phyloP scores from a whole-genome alignment of 1,140 invertebrate genomes.

The Gonioctena quinquepunctata region DNA sequence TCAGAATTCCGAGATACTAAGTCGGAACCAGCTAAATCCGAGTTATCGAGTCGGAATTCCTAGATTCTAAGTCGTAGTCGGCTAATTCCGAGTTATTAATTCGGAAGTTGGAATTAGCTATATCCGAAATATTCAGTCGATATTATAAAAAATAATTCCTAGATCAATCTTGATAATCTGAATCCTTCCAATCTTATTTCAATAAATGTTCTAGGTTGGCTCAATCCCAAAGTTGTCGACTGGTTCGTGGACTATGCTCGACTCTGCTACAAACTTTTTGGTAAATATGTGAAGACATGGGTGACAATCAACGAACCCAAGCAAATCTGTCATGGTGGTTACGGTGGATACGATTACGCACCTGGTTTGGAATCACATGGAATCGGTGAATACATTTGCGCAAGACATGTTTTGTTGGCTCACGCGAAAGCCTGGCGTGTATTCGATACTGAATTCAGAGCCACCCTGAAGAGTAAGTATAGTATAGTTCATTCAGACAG shows the following conservation, averaged over 20 bases:
- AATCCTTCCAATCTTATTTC: too few relatives aligned
- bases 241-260: conserved; percentile 50
- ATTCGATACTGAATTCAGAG: conserved; percentile 58
- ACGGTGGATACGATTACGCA: conserved; percentile 20
- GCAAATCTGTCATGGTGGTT: conserved; percentile 13
- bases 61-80: too few relatives aligned
- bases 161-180: too few relatives aligned
- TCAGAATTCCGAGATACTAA: too few relatives aligned
- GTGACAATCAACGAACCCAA: conserved; percentile 52
- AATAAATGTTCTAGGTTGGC: conserved; percentile 36
- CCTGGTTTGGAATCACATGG: conserved; percentile 45
- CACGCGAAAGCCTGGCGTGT: conserved; percentile 63
- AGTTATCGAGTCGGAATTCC: too few relatives aligned
- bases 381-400: conserved; percentile 62
- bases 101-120: too few relatives aligned
- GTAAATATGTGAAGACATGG: conserved; percentile 24
- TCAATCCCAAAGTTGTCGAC: conserved; percentile 38
- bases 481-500: too few relatives aligned
- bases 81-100: too few relatives aligned
- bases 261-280: conserved; percentile 24
- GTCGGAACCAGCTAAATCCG: too few relatives aligned
- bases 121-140: too few relatives aligned
- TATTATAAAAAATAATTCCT: too few relatives aligned
- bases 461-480: conserved; percentile 4
- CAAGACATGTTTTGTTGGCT: conserved; percentile 60